Conservation (phyloP, 2,888 invertebrate species). For the Hirtodrosophila cameraria region DNA sequence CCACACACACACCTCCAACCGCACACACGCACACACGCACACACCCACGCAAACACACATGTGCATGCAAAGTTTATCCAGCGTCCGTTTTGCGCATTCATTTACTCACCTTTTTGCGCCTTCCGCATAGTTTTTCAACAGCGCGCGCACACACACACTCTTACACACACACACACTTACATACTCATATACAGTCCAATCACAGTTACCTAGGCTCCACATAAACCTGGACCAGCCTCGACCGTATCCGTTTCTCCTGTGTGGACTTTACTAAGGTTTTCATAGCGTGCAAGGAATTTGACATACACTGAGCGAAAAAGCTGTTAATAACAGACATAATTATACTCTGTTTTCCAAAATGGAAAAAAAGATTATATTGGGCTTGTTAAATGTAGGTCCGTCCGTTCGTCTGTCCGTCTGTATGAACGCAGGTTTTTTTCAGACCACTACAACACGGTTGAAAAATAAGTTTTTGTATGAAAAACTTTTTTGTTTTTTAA, state of each 20-base stretch:
- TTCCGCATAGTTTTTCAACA: constrained; percentile 58
- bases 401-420: no score
- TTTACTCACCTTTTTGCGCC: constrained; percentile 72
- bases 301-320: not conserved
- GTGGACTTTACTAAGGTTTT: constrained; percentile 1
- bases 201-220: constrained; percentile 3
- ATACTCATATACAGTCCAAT: not conserved
- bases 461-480: no score
- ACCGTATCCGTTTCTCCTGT: constrained; percentile 1
- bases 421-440: no score
- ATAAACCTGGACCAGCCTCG: not conserved
- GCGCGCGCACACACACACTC: constrained; percentile 12
- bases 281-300: not conserved
- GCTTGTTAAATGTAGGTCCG: no score
- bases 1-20: not conserved
- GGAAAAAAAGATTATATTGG: not conserved
- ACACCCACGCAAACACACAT: constrained; percentile 2
- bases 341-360: no score
- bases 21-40: constrained; percentile 2
- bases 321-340: no score
- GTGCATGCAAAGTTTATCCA: constrained; percentile 57
- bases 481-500: no score
- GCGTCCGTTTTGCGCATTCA: constrained; percentile 68
- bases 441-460: no score
- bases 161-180: not conserved